phyloP scores from a whole-genome alignment of 53 echinoderm and acorn worm genomes.

The Zoroaster sp. region DNA sequence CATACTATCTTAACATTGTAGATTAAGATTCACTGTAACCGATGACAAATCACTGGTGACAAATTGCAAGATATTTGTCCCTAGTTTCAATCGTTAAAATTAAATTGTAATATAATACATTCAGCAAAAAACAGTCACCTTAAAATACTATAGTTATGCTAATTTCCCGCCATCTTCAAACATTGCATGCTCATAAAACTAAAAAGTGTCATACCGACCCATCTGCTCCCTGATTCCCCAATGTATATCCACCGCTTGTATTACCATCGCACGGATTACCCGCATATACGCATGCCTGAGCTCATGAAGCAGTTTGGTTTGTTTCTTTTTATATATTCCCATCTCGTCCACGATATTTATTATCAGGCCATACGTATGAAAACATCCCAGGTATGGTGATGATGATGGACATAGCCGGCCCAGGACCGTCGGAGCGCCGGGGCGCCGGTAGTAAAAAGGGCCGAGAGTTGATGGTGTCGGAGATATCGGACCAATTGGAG shows the following conservation, averaged over 20 bases:
- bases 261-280: too few relatives aligned
- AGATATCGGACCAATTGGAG: conserved; percentile 61
- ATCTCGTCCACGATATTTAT: conserved; percentile 42
- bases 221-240: not conserved
- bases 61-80: too few relatives aligned
- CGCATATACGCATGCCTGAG: not conserved
- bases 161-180: too few relatives aligned
- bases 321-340: conserved; percentile 28
- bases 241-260: not conserved
- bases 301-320: not conserved
- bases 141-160: too few relatives aligned
- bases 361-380: conserved; percentile 51
- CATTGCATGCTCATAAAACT: not conserved
- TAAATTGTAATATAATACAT: too few relatives aligned
- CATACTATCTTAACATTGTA: too few relatives aligned
- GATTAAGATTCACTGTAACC: too few relatives aligned
- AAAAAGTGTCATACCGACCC: not conserved
- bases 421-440: not conserved
- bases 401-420: conserved; percentile 37
- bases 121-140: too few relatives aligned
- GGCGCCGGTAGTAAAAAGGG: conserved; percentile 16
- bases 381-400: conserved; percentile 61
- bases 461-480: conserved; percentile 39
- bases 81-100: too few relatives aligned
- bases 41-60: too few relatives aligned